Conservation (phyloP, 2,113 vertebrate species). For the Triplophysa tibetana region DNA sequence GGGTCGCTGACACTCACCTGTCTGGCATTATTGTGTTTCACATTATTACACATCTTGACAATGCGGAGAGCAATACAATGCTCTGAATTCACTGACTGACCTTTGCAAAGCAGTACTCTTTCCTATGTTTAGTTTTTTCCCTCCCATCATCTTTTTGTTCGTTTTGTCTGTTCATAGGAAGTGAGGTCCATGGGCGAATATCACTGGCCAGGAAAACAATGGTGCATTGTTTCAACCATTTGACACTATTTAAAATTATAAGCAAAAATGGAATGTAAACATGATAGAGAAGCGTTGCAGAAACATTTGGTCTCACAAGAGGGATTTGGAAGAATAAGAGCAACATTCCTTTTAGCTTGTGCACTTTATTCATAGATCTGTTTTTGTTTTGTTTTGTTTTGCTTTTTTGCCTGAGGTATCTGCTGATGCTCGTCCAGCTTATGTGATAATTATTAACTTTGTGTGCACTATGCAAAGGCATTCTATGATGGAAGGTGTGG, state of each 20-base stretch:
- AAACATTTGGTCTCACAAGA: background rate
- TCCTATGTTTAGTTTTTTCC: background rate
- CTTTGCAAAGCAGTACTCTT: background rate
- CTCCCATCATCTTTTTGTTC: background rate
- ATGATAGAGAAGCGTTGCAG: background rate
- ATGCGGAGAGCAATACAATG: background rate
- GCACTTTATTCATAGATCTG: background rate
- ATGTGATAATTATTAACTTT: conserved; percentile 29
- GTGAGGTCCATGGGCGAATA: background rate
- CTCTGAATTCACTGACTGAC: background rate
- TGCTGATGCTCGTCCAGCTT: background rate
- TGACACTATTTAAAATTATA: conserved; percentile 10
- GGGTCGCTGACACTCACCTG: background rate
- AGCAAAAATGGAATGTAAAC: conserved; percentile 17
- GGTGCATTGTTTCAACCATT: conserved; percentile 13
- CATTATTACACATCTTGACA: background rate
- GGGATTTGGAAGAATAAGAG: conserved; percentile 19
- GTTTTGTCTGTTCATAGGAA: background rate
- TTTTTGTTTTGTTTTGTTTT: background rate
- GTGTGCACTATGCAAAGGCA: conserved; percentile 8
- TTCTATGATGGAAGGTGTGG: conserved; percentile 15
- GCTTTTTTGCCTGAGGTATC: conserved; percentile 26
- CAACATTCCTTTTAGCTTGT: background rate
- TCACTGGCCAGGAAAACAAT: conserved; percentile 1
- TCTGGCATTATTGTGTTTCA: conserved; percentile 13